Evolutionary conservation across 2,113 vertebrate genomes (phyloP).

Genomic region (Motacilla tschutschensis): DNA sequence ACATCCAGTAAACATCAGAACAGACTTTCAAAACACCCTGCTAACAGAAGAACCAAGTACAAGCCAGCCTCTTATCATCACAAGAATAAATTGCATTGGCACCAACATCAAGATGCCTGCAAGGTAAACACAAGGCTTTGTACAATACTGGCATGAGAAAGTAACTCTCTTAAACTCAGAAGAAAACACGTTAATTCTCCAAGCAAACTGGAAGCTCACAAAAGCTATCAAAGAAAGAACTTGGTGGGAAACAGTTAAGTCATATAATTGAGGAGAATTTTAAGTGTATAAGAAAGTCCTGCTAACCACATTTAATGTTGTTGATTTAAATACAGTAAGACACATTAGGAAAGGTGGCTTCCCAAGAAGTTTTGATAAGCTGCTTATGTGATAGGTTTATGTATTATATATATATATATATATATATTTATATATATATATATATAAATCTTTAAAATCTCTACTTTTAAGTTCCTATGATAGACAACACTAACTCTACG

Average conservation of each 20-base stretch:
- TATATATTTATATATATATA: no score
- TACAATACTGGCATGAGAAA: slow-evolving; percentile 53
- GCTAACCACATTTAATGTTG: not conserved
- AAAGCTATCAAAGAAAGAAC: not conserved
- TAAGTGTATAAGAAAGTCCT: not conserved
- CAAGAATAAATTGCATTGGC: slow-evolving; percentile 58
- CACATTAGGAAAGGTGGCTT: not conserved
- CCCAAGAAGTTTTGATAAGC: not conserved
- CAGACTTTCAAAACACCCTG: slow-evolving; percentile 50
- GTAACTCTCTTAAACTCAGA: slow-evolving; percentile 28
- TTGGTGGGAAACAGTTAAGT: not conserved
- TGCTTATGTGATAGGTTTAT: not conserved
- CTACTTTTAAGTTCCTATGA: not conserved
- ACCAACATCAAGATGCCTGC: slow-evolving; percentile 57
- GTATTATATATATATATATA: not conserved
- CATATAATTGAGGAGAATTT: not conserved
- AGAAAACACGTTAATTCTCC: slow-evolving; percentile 20
- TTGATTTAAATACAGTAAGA: not conserved
- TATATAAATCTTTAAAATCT: not conserved
- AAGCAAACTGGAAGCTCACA: slow-evolving; percentile 12
- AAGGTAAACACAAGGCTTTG: slow-evolving; percentile 56
- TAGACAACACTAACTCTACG: not conserved
- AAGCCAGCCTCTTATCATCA: slow-evolving; percentile 57
- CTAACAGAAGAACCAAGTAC: slow-evolving; percentile 46
- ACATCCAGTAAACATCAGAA: slow-evolving; percentile 32